Evolutionary conservation across 2,113 vertebrate genomes (phyloP), one percentile per base, ranked within the genome.

Genomic region (Corvus moneduloides): DNA sequence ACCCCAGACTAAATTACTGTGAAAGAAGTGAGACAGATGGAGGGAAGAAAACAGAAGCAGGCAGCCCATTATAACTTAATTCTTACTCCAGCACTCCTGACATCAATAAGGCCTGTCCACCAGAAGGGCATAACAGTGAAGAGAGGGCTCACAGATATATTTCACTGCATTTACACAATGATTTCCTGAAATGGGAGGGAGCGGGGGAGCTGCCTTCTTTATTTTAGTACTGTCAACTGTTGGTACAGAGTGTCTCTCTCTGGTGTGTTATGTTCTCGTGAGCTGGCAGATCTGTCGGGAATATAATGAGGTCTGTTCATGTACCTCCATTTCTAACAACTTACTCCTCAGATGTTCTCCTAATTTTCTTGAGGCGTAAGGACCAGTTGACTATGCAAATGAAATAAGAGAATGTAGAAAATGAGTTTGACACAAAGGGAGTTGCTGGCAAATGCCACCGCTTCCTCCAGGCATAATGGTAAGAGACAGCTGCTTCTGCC

Each of bases 361-460:
- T 85, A 84, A 86, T 95, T 97, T 97, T 97, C 94, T 96, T 95
- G 94, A 96, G 93, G 96, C 90, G 2, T 95, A 96, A 96, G 93
- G 95, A 97, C 97, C 94, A 97, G 96, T 97, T 96, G 95, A 96
- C 92, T 96, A 96, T 97, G 96, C 95, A 97, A 97, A 97, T 97
- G 75, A 97, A 97, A 84, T 76, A 93, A 90, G 93, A 94, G 84
- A 96, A 93, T 80, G 88, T 61, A 95, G 95, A 96, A 97, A 96
- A 97, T 96, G 44, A 97, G 92, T 93, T 94, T 91, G 88, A 96
- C 95, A 97, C 96, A 96, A 97, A 97, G 96, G 95, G 97, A 97
- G 91, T 95, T 95, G 84, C 95, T 96, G 94, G 96, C 97, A 97
- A 97, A 97, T 96, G 94, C 95, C 94, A 89, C 92, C 18, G 49